Evolutionary conservation across 2,797 vertebrate species (phyloP).

Genomic region (Ptychobarbus kaznakovi): DNA sequence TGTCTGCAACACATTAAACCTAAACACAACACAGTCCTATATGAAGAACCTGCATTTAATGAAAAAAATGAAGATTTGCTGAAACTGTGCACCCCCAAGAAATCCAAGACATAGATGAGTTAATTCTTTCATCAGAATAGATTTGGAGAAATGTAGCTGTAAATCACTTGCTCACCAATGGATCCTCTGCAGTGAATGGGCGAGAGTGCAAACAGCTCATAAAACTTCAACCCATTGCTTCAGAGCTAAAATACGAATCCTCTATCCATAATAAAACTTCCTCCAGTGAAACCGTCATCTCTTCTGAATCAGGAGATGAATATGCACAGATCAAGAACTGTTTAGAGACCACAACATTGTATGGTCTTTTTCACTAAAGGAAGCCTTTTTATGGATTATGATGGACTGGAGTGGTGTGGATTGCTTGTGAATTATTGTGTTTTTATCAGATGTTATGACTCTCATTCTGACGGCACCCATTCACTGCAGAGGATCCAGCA

Average conservation of each 20-base stretch:
- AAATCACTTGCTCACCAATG: background rate
- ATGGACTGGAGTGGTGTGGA: background rate
- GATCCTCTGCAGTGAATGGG: background rate
- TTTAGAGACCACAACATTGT: background rate
- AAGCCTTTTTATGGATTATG: background rate
- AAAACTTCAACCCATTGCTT: background rate
- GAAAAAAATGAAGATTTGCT: background rate
- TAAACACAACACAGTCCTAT: conserved; percentile 50
- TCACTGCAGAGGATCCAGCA: background rate
- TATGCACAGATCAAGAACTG: background rate
- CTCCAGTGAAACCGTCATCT: background rate
- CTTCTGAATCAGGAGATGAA: background rate
- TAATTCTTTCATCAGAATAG: background rate
- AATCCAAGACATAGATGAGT: background rate
- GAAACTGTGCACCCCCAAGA: background rate
- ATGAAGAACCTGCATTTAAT: background rate
- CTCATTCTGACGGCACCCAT: background rate
- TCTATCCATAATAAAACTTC: background rate
- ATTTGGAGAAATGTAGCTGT: background rate
- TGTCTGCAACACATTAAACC: conserved; percentile 60
- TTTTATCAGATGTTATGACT: background rate
- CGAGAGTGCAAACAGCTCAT: background rate
- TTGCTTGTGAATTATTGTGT: background rate
- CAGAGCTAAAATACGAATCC: background rate
- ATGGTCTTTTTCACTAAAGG: background rate